Base-by-base conservation (phyloP, 92 coral and sea anemone genomes). In the Porites evermanni region DNA sequence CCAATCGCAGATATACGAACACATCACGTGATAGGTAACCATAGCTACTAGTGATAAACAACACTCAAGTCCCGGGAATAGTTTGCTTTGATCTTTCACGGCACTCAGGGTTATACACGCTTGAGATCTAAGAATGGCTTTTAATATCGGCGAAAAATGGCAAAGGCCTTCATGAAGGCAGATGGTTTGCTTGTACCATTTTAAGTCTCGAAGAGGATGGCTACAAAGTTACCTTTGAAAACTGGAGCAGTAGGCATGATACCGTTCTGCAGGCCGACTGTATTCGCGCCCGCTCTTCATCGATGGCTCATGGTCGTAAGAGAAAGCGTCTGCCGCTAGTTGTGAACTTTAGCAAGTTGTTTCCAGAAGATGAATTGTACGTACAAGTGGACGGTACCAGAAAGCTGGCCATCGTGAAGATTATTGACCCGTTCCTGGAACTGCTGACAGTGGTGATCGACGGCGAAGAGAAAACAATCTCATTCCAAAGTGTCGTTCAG, bases 111-210 rank as follows among this genome's bases (percentile, higher is more conserved):
- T 29, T 29, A 29, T 29, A 29, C 32, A 29, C 4, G 32, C 32
- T 29, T 29, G 32, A 29, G 32, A 29, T 29, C 32, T 29, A 29
- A 29, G 32, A 29, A 29, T 0, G 32, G 32, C 32, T 29, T 29
- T 29, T 29, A 29, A 29, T 29, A 29, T 29, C 32, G 32, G 32
- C 32, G 32, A 29, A 29, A 29, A 29, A 2, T 29, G 2, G 32
- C 32, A 70, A 87, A 52, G 75, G 24, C 8, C 2, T 20, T 0
- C 78, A 87, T 12, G 38, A 70, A 11, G 92, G 67, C 17, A 64
- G 67, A 64, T 64, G 67, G 67, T 64, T 64, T 16, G n/a, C 17
- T 64, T 64, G 67, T 29, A 29, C 32, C 32, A 29, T 29, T 29
- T 29, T 29, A 29, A 29, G 32, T 29, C 32, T 29, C 32, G n/a